Evolutionary conservation across 2,113 vertebrate genomes (phyloP).

Genomic region (Erythrolamprus reginae): DNA sequence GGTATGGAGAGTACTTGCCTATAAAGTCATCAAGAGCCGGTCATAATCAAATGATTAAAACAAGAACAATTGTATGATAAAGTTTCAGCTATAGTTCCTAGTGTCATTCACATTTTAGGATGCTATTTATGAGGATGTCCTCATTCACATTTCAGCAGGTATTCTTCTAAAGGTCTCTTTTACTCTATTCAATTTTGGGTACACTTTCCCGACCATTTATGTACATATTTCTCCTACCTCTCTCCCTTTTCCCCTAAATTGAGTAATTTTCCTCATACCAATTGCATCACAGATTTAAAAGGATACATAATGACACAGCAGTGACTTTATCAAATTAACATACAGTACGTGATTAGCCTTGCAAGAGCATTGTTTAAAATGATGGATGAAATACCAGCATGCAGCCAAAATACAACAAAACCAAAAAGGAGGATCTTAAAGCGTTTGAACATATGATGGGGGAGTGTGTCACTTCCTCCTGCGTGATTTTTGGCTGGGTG

Average conservation of each 20-base stretch:
- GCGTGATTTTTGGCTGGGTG: neutral
- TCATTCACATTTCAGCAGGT: neutral
- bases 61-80: neutral
- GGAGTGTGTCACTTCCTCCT: neutral
- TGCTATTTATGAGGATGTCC: neutral
- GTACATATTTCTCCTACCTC: neutral
- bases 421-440: neutral
- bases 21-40: neutral
- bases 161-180: neutral
- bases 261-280: neutral
- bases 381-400: neutral
- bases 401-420: neutral
- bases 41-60: neutral
- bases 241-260: neutral
- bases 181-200: neutral
- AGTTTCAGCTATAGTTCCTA: neutral
- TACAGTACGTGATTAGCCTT: neutral
- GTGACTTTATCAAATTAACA: neutral
- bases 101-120: neutral
- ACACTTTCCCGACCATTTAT: neutral
- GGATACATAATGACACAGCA: neutral
- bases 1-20: neutral
- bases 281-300: neutral
- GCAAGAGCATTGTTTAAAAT: neutral
- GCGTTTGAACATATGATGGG: neutral